phyloP scores from a whole-genome alignment of 2,113 vertebrate species.

The Erinaceus europaeus region DNA sequence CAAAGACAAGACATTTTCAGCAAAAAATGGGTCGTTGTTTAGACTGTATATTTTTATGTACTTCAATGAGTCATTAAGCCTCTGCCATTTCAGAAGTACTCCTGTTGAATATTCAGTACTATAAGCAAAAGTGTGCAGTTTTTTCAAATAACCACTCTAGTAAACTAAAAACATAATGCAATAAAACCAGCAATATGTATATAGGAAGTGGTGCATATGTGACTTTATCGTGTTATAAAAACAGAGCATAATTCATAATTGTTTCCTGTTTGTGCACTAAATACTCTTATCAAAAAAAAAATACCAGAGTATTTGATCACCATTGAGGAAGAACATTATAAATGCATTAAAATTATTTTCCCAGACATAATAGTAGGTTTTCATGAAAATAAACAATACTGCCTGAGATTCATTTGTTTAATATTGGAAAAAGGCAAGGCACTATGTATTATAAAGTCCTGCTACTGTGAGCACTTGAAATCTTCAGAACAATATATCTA shows the following conservation, averaged over 20 bases:
- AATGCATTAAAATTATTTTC: constrained; percentile 40
- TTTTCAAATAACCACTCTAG: constrained; percentile 69
- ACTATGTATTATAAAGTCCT: neutral
- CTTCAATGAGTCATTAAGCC: constrained; percentile 63
- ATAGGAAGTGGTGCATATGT: constrained; percentile 62
- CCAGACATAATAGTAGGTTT: constrained; percentile 44
- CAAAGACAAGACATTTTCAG: constrained; percentile 53
- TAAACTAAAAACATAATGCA: constrained; percentile 60
- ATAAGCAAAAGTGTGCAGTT: constrained; percentile 41
- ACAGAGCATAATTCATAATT: constrained; percentile 39
- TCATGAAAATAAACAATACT: constrained; percentile 41
- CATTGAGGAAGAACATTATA: neutral
- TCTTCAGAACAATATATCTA: neutral
- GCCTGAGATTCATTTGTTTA: constrained; percentile 27
- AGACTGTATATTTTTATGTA: constrained; percentile 66
- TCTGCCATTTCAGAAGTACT: constrained; percentile 66
- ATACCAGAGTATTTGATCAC: constrained; percentile 8
- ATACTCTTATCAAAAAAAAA: constrained; percentile 48
- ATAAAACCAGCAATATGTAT: constrained; percentile 53
- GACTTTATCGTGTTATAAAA: constrained; percentile 66
- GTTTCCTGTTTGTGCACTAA: constrained; percentile 41
- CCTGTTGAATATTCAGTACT: constrained; percentile 70
- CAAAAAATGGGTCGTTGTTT: constrained; percentile 52
- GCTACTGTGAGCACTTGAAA: neutral
- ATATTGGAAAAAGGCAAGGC: constrained; percentile 10